Base-by-base conservation (phyloP, 35 echinoderm and acorn worm species). In the Patiria miniata region DNA sequence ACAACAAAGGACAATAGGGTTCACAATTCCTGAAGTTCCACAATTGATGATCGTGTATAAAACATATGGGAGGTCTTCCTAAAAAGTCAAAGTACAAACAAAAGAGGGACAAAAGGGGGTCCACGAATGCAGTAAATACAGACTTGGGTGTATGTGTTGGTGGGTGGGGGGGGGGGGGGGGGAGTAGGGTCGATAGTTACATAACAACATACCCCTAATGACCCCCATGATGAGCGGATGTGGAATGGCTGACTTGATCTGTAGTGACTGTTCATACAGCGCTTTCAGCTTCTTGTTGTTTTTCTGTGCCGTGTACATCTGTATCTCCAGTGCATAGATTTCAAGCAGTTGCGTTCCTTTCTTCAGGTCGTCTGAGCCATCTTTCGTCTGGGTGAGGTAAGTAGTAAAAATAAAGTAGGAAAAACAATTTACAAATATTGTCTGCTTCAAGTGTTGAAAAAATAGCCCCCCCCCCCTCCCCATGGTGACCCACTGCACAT, bases 271-370 rank as follows among this genome's bases (percentile, higher is more conserved):
- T 88, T 98, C 92, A 87, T 98, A 98, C 47, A 98, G 60, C n/a
- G 96, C 96, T 73, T 98, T 97, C 68, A 98, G 93, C 80, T 98
- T 98, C 82, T 98, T 98, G 89, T 98, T 98, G 61, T 98, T 98
- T 83, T 98, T 94, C 82, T 98, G 96, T 86, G 92, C 89, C 37
- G 96, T 98, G 79, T 97, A 98, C 96, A 98, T 98, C 60, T 98
- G 96, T 37, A 98, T 98, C 79, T 98, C 96, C 51, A 98, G 86
- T 80, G 96, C 96, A 90, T 98, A 98, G 58, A 98, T 94, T 90
- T 98, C 96, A 68, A 98, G 80, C 51, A 94, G 77, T 79, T 98
- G 96, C 12, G 96, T 98, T 42, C 96, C 96, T 81, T 98, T 98
- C 92, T 98, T 98, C 42, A 98, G 61, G 60, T 98, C 96, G 52